phyloP scores from a whole-genome alignment of 2,888 invertebrate species.

The Leucophenga maculata region DNA sequence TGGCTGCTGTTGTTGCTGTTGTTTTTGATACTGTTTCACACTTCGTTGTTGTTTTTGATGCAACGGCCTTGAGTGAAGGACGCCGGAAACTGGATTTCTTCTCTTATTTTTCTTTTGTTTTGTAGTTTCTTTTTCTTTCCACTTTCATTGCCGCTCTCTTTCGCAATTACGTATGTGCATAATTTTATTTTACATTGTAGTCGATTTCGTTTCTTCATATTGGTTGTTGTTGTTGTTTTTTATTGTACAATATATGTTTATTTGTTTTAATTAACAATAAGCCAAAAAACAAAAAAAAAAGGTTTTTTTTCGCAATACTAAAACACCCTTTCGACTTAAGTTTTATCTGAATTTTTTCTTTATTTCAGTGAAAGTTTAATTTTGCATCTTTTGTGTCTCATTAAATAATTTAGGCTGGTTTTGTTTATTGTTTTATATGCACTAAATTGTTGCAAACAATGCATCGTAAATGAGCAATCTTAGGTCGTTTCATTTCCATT shows the following conservation, averaged over 20 bases:
- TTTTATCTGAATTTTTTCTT: conserved; percentile 38
- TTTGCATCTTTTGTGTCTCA: conserved; percentile 18
- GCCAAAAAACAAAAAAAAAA: too few relatives aligned
- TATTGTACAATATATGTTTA: conserved; percentile 44
- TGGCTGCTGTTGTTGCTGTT: conserved; percentile 34
- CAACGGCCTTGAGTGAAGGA: conserved; percentile 67
- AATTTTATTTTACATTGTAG: background rate
- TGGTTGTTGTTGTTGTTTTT: background rate
- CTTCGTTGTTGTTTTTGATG: conserved; percentile 29
- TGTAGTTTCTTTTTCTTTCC: background rate
- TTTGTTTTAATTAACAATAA: conserved; percentile 64
- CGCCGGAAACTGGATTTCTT: conserved; percentile 62
- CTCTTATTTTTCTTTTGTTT: conserved; percentile 29
- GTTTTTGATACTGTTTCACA: conserved; percentile 7
- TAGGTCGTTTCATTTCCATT: conserved; percentile 25
- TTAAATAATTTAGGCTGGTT: background rate
- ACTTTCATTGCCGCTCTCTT: conserved; percentile 1
- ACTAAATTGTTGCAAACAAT: conserved; percentile 51
- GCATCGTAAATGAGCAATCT: conserved; percentile 57
- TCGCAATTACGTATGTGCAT: background rate
- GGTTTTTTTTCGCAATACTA: conserved; percentile 24
- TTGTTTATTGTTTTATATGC: conserved; percentile 10
- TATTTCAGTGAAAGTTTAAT: conserved; percentile 58
- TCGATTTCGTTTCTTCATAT: too few relatives aligned
- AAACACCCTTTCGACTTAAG: conserved; percentile 11